Percentiles rank a stretch among this genome's conserved stretches.
phyloP scores from a whole-genome alignment of 2,888 invertebrate genomes.

The Dorcus parallelipipedus region DNA sequence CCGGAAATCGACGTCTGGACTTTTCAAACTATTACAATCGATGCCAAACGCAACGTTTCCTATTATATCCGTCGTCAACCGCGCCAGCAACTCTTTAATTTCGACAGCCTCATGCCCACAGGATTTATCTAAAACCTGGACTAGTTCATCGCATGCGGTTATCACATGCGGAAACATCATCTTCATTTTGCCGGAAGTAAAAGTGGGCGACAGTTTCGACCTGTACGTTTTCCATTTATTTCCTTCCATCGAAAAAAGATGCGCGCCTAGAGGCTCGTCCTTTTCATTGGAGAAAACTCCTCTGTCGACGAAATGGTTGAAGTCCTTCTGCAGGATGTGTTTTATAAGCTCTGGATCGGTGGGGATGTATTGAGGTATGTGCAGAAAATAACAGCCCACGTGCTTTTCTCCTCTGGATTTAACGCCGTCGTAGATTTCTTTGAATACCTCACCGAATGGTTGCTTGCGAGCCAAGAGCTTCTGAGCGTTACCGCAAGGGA shows the following conservation, averaged over 20 bases:
- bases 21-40: conserved; percentile 55
- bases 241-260: conserved; percentile 55
- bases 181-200: conserved; percentile 27
- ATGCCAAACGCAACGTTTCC: conserved; percentile 59
- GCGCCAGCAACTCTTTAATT: conserved; percentile 50
- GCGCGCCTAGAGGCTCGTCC: conserved; percentile 55
- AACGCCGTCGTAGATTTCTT: conserved; percentile 20
- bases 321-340: conserved; percentile 56
- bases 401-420: conserved; percentile 20
- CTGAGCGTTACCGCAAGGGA: conserved; percentile 34
- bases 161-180: conserved; percentile 21
- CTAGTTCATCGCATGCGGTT: conserved; percentile 11
- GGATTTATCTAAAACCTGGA: conserved; percentile 7
- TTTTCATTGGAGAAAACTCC: conserved; percentile 56
- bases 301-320: conserved; percentile 58
- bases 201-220: conserved; percentile 21
- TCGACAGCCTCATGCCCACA: conserved; percentile 12
- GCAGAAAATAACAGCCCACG: conserved; percentile 28
- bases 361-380: conserved; percentile 22
- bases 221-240: conserved; percentile 54
- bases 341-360: conserved; percentile 29
- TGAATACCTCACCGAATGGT: conserved; percentile 13
- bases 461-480: conserved; percentile 4
- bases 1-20: conserved; percentile 52
- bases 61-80: conserved; percentile 58